These are phyloP conservation scores for Hofmannophila pseudospretella DNA, from an alignment of 2,888 invertebrate species.

Conservation along the genomic window DNA sequence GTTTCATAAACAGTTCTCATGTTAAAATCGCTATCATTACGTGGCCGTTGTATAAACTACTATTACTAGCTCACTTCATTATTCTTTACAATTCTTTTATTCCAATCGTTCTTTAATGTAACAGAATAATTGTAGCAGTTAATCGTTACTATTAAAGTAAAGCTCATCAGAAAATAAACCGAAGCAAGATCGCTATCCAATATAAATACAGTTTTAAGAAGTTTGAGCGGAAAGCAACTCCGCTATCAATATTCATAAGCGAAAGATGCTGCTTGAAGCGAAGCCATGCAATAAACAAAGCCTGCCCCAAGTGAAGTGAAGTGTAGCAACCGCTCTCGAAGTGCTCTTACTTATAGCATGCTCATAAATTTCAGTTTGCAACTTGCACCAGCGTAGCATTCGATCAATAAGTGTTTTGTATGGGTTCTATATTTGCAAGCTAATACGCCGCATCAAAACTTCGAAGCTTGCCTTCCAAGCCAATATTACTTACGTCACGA, in stretches of 20 bases:
- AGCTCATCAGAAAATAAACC: background rate
- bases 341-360: constrained; percentile 57
- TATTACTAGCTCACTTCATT: too few species aligned
- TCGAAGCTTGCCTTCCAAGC: constrained; percentile 50
- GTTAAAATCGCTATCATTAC: too few species aligned
- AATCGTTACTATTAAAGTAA: too few species aligned
- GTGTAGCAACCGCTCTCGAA: constrained; percentile 56
- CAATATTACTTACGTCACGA: constrained; percentile 58
- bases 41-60: too few species aligned
- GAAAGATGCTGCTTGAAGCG: constrained; percentile 51
- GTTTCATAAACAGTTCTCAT: too few species aligned
- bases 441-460: constrained; percentile 71
- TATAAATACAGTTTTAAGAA: constrained; percentile 61
- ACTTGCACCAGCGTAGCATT: constrained; percentile 68
- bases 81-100: too few species aligned
- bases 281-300: constrained; percentile 72
- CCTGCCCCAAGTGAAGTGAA: constrained; percentile 44
- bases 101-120: too few species aligned
- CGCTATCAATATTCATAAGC: constrained; percentile 74
- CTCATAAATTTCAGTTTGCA: constrained; percentile 75
- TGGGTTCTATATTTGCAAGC: constrained; percentile 74
- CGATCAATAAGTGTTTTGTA: constrained; percentile 76
- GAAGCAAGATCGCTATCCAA: constrained; percentile 29
- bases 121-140: too few species aligned
- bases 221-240: constrained; percentile 52